Base-by-base conservation (phyloP, 53 echinoderm and acorn worm genomes). In the Apostichopus leukothele region DNA sequence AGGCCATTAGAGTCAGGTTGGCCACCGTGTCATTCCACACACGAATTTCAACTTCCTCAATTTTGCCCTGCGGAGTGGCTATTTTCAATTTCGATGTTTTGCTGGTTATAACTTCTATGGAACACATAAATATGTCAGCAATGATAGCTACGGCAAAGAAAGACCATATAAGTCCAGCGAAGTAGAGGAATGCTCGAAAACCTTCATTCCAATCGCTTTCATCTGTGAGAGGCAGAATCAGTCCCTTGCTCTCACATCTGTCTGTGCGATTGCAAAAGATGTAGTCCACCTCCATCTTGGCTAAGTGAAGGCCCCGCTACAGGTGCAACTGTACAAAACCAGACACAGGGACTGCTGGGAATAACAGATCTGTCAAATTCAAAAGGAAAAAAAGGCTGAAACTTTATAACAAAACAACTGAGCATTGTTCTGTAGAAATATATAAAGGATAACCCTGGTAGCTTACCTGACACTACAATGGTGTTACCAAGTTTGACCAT, bases 11-110 rank as follows among this genome's bases (percentile, higher is more conserved):
- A 18, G 97, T 97, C 9, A 97, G 88, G 83, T 97, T 97, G 73
- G 97, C 97, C 6, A 97, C 97, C 1, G 97, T 97, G 76, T 95
- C 95, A 67, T 97, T 97, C 97, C 97, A 97, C 25, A 97, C 91
- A 16, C 94, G 88, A 54, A 97, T 91, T 86, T 97, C 97, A 3
- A 97, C 75, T 80, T 95, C 97, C 39, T 97, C 95, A 10, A 97
- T 87, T 25, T 92, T 95, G 10, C 94, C 97, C 23, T 91, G 86
- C 4, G 94, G 90, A 13, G 92, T 95, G 78, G 95, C 89, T 7
- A 94, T 77, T 79, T 97, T 95, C n/a, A 95, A 55, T 54, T 77
- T 90, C 68, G 76, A 75, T 59, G 91, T 94, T 87, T 83, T 76
- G 55, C 97, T 97, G 18, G 97, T 97, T 81, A 97, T 97, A 88